Percentiles rank a stretch among this genome's conserved stretches.
phyloP scores from a whole-genome alignment of 53 echinoderm and acorn worm genomes.

The Echinometra lucunter region DNA sequence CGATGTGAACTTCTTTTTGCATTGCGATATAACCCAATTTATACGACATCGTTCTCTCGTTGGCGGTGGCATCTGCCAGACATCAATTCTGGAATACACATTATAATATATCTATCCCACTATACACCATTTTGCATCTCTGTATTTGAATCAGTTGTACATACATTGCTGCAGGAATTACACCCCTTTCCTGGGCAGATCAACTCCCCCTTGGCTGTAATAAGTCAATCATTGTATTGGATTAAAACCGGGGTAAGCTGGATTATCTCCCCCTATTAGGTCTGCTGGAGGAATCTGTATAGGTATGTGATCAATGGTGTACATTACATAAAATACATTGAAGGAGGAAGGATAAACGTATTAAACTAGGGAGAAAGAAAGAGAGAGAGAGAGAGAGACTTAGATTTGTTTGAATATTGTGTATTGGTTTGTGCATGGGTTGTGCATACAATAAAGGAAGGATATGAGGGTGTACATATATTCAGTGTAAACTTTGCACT shows the following conservation, averaged over 20 bases:
- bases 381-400: too few species aligned
- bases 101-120: background rate
- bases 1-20: background rate
- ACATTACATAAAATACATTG: constrained; percentile 7
- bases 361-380: background rate
- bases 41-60: background rate
- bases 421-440: background rate
- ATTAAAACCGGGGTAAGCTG: background rate
- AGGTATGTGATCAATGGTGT: constrained; percentile 7
- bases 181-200: background rate
- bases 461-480: background rate
- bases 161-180: too few species aligned
- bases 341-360: background rate
- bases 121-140: background rate
- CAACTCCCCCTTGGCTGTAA: constrained; percentile 5
- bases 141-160: background rate
- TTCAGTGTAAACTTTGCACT: background rate
- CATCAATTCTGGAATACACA: constrained; percentile 9
- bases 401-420: background rate
- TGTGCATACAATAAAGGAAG: background rate
- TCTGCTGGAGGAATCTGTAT: background rate
- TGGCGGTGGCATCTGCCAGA: background rate
- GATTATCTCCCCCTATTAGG: constrained; percentile 4
- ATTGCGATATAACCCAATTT: constrained; percentile 8
- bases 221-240: constrained; percentile 46